phyloP scores from a whole-genome alignment of 1,140 invertebrate species.

The Drosophila dunni region DNA sequence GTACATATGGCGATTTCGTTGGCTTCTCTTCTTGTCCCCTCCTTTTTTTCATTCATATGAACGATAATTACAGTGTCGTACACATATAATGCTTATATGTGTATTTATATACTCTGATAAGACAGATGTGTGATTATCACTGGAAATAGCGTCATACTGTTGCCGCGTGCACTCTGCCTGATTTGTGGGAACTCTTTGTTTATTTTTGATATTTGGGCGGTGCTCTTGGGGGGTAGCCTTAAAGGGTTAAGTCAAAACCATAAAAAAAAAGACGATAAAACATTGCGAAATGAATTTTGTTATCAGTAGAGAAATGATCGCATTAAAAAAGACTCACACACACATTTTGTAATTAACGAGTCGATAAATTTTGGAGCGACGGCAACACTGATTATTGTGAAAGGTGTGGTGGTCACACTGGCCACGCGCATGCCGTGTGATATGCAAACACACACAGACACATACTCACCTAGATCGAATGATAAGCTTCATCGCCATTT shows the following conservation, averaged over 20 bases:
- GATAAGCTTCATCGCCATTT: constrained; percentile 9
- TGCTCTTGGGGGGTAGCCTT: neutral
- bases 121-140: constrained; percentile 27
- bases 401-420: constrained; percentile 35
- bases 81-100: constrained; percentile 8
- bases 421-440: constrained; percentile 27
- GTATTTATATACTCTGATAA: constrained; percentile 30
- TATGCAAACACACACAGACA: neutral
- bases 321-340: constrained; percentile 17
- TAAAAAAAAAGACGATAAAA: constrained; percentile 1
- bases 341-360: constrained; percentile 34
- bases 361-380: constrained; percentile 30
- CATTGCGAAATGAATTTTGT: constrained; percentile 8
- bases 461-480: constrained; percentile 12
- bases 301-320: constrained; percentile 26
- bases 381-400: constrained; percentile 15
- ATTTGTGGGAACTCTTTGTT: constrained; percentile 6
- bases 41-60: constrained; percentile 2
- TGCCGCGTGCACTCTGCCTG: constrained; percentile 14
- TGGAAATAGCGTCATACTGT: constrained; percentile 28
- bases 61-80: constrained; percentile 18
- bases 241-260: constrained; percentile 18
- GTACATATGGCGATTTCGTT: neutral
- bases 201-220: neutral
- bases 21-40: neutral